A percentile compares a stretch with the other conserved stretches of the same genome.
These are phyloP conservation scores for Alexandromys fortis DNA, from an alignment of 2,113 vertebrate genomes.

Conservation along the genomic window DNA sequence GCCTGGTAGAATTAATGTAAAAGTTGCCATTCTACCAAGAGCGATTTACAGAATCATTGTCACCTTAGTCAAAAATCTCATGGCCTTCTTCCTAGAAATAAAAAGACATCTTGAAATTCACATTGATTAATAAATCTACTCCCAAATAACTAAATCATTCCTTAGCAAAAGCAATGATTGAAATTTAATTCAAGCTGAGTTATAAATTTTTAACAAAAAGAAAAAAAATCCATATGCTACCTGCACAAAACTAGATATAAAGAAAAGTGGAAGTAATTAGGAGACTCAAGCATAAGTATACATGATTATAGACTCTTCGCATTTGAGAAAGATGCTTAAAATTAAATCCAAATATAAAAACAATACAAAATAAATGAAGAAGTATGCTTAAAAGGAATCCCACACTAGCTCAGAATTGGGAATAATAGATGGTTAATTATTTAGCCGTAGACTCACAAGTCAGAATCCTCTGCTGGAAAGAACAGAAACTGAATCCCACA, in stretches of 20 bases:
- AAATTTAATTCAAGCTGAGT: background rate
- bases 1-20: background rate
- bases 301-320: background rate
- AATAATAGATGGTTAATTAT: too few relatives aligned
- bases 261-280: background rate
- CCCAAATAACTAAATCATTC: background rate
- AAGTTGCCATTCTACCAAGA: background rate
- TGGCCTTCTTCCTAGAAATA: background rate
- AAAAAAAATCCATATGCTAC: background rate
- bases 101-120: background rate
- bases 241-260: background rate
- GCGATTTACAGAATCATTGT: background rate
- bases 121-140: background rate
- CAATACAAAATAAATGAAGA: background rate
- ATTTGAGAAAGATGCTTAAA: background rate
- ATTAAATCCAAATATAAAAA: background rate
- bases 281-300: background rate
- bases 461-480: too few relatives aligned
- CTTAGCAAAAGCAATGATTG: background rate
- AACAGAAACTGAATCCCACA: too few relatives aligned
- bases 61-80: background rate
- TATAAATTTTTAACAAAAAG: background rate
- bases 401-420: too few relatives aligned
- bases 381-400: too few relatives aligned
- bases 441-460: too few relatives aligned